Evolutionary conservation across 2,888 invertebrate species (phyloP).

Genomic region (Acanthopleura granulata): DNA sequence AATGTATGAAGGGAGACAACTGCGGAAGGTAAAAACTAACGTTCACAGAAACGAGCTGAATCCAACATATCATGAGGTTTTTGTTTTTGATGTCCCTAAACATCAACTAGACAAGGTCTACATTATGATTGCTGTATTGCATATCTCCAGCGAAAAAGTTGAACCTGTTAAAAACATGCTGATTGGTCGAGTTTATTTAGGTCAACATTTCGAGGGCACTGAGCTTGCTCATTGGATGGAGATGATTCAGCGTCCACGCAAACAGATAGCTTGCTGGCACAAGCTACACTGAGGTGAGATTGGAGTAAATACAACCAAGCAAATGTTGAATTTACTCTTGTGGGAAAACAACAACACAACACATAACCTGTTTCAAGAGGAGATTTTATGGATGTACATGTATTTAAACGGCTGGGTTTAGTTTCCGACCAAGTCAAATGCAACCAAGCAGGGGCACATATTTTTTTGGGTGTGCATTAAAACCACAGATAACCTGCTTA

Average conservation of each 20-base stretch:
- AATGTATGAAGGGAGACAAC: slow-evolving; percentile 57
- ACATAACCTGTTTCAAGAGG: too few relatives aligned
- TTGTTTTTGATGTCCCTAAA: slow-evolving; percentile 56
- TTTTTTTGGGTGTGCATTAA: too few relatives aligned
- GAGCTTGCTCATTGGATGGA: slow-evolving; percentile 54
- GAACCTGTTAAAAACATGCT: slow-evolving; percentile 29
- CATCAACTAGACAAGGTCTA: slow-evolving; percentile 55
- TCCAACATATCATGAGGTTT: slow-evolving; percentile 56
- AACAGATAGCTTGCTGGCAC: slow-evolving; percentile 54
- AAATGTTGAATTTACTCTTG: too few relatives aligned
- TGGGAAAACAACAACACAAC: too few relatives aligned
- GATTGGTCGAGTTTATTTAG: slow-evolving; percentile 55
- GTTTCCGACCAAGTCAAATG: too few relatives aligned
- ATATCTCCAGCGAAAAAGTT: slow-evolving; percentile 29
- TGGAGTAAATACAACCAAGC: too few relatives aligned
- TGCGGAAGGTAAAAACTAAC: slow-evolving; percentile 54
- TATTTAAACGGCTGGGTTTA: too few relatives aligned
- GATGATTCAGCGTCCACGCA: slow-evolving; percentile 56
- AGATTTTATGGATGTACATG: too few relatives aligned
- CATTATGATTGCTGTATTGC: slow-evolving; percentile 48
- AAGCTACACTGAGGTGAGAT: slow-evolving; percentile 29
- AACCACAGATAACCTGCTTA: too few relatives aligned
- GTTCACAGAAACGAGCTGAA: slow-evolving; percentile 41
- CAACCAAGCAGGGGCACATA: too few relatives aligned
- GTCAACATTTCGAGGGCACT: slow-evolving; percentile 48